A percentile compares a stretch with the other conserved stretches of the same genome.
These are phyloP conservation scores for Acanthoscelides obtectus DNA, from an alignment of 2,888 invertebrate species.

Conservation along the genomic window DNA sequence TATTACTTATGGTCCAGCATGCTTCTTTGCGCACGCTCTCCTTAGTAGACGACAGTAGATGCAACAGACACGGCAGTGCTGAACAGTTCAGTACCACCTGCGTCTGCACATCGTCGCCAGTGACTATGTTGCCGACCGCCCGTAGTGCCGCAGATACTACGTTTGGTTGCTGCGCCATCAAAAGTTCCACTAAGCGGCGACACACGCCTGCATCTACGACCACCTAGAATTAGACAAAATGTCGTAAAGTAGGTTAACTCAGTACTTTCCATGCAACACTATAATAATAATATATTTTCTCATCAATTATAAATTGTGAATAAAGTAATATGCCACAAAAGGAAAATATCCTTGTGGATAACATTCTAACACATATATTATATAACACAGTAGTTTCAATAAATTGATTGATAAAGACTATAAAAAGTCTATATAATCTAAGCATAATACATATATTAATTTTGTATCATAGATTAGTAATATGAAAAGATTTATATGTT, in stretches of 20 bases:
- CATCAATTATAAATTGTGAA: too few species aligned
- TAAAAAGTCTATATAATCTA: too few species aligned
- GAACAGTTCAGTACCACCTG: constrained; percentile 84
- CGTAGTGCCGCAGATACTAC: constrained; percentile 89
- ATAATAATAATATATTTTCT: not conserved
- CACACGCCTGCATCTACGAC: constrained; percentile 95
- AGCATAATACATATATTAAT: too few species aligned
- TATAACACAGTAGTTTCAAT: too few species aligned
- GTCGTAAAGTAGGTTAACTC: not conserved
- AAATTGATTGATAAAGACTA: too few species aligned
- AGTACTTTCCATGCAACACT: too few species aligned
- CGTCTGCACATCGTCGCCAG: constrained; percentile 94
- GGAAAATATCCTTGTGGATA: too few species aligned
- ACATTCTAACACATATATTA: too few species aligned
- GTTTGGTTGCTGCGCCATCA: constrained; percentile 74
- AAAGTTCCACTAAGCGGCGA: constrained; percentile 51
- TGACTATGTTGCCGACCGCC: constrained; percentile 97
- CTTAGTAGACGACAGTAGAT: constrained; percentile 69
- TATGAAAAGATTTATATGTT: too few species aligned
- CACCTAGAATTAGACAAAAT: constrained; percentile 55
- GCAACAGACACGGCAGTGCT: constrained; percentile 78
- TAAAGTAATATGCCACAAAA: too few species aligned
- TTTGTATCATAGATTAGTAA: too few species aligned
- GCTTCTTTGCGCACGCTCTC: constrained; percentile 92
- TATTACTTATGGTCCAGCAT: constrained; percentile 96